Conservation (phyloP, 2,888 invertebrate species). For the Agrochola lota region DNA sequence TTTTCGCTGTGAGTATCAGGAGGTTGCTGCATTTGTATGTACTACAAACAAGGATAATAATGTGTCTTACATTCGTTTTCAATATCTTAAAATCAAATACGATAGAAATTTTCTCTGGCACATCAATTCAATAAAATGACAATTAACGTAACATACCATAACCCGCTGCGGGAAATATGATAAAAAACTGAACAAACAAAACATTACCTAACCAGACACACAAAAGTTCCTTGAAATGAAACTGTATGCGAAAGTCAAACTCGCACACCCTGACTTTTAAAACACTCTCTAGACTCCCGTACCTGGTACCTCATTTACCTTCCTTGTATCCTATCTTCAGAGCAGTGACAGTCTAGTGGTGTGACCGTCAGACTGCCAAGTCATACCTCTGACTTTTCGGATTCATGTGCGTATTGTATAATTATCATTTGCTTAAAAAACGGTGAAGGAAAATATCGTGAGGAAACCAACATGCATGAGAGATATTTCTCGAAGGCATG, state of each 20-base stretch:
- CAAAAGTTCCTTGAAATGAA: conserved; percentile 7
- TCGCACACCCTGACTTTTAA: conserved; percentile 1
- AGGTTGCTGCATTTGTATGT: background rate
- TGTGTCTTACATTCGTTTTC: background rate
- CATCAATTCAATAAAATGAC: background rate
- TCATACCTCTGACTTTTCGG: no score
- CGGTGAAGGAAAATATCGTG: no score
- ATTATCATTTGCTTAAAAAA: no score
- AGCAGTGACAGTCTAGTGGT: no score
- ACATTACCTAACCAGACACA: conserved; percentile 29
- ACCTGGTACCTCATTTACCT: background rate
- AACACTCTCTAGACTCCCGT: background rate
- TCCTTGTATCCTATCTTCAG: background rate
- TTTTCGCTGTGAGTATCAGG: background rate
- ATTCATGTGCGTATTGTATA: no score
- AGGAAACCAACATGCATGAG: no score
- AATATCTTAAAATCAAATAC: background rate
- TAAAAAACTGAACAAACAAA: background rate
- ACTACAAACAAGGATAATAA: background rate
- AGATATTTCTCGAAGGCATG: no score
- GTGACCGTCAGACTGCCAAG: no score
- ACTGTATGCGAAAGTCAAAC: conserved; percentile 7
- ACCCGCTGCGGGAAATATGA: background rate
- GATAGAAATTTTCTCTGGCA: background rate
- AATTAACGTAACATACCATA: background rate